phyloP scores from a whole-genome alignment of 1,140 invertebrate species.

The Pachypsylla venusta region DNA sequence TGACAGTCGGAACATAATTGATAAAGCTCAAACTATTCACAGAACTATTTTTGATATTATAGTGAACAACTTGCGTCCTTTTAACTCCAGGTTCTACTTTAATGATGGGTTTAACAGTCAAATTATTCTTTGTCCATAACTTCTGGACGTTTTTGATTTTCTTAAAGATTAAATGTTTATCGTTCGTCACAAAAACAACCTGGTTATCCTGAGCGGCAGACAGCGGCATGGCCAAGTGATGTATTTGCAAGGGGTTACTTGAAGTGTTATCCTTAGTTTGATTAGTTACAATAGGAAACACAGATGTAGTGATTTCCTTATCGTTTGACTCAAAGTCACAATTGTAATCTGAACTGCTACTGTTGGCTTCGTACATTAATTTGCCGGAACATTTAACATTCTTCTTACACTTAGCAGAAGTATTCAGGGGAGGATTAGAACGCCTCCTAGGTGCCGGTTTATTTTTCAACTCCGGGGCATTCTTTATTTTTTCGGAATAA shows the following conservation, averaged over 20 bases:
- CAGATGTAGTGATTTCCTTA: constrained; percentile 35
- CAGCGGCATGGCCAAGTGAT: not conserved
- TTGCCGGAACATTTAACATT: constrained; percentile 41
- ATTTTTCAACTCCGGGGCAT: constrained; percentile 62
- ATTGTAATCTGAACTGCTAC: constrained; percentile 32
- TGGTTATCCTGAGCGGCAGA: not conserved
- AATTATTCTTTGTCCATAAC: constrained; percentile 1
- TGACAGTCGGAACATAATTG: not conserved
- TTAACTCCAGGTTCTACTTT: not conserved
- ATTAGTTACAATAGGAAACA: not conserved
- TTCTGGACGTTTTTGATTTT: not conserved
- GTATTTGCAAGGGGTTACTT: not conserved
- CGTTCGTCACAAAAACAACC: not conserved
- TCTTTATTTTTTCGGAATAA: constrained; percentile 61
- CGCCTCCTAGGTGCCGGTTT: constrained; percentile 59
- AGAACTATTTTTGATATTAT: not conserved
- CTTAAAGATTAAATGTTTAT: constrained; percentile 2
- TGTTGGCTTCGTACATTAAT: constrained; percentile 34
- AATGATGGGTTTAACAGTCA: not conserved
- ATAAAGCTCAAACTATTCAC: not conserved
- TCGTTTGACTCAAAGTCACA: constrained; percentile 13
- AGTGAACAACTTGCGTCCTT: not conserved
- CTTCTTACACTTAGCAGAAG: constrained; percentile 56
- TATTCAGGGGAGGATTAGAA: constrained; percentile 51
- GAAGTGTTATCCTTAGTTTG: not conserved